Conservation (phyloP, 2,113 vertebrate species). For the Pandion haliaetus region DNA sequence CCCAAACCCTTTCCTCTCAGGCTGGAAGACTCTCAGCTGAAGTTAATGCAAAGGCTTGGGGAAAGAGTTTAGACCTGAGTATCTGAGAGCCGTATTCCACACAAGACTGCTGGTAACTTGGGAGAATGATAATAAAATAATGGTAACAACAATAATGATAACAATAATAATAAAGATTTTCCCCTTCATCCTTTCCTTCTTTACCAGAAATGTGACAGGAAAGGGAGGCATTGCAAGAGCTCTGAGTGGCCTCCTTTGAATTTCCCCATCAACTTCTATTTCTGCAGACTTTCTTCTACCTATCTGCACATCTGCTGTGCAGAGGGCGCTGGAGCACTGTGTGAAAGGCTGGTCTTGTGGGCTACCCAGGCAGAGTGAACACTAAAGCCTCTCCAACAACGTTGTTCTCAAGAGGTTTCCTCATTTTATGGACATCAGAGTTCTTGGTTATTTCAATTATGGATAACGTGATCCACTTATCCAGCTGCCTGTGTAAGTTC, state of each 20-base stretch:
- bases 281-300: not conserved
- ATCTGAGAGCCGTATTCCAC: not conserved
- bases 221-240: not conserved
- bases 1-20: not conserved
- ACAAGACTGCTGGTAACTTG: not conserved
- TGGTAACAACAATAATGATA: not conserved
- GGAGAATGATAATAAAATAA: not conserved
- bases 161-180: not conserved
- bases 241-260: not conserved
- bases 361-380: not conserved
- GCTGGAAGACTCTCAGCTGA: not conserved
- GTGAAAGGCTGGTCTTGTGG: not conserved
- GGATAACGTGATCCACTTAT: not conserved
- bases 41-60: not conserved
- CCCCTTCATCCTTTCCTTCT: not conserved
- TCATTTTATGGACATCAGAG: conserved; percentile 11
- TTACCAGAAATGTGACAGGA: not conserved
- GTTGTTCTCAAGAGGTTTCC: not conserved
- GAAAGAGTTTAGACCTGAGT: not conserved
- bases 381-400: not conserved
- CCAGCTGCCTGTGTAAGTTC: not conserved
- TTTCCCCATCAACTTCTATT: not conserved
- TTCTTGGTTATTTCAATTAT: not conserved
- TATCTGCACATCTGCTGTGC: not conserved
- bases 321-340: not conserved